Evolutionary conservation across 92 coral and sea anemone genomes (phyloP).

Genomic region (Epizoanthus fatuus): DNA sequence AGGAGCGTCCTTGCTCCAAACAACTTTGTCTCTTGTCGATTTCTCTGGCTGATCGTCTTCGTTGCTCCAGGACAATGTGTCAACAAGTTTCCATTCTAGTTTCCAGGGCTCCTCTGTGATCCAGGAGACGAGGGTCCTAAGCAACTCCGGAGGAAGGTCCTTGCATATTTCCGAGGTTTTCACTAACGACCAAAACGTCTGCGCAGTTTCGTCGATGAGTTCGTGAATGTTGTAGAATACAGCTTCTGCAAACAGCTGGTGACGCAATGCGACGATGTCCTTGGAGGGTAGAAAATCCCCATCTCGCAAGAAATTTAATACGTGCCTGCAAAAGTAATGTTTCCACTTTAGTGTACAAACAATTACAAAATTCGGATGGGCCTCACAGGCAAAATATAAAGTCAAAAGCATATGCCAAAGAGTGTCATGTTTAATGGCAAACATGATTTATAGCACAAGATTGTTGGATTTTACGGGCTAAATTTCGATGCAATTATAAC

Average conservation of each 20-base stretch:
- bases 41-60: slow-evolving; percentile 20
- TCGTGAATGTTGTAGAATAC: slow-evolving; percentile 42
- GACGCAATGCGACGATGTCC: slow-evolving; percentile 12
- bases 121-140: slow-evolving; percentile 47
- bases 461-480: too few species aligned
- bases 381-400: too few species aligned
- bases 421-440: too few species aligned
- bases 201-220: slow-evolving; percentile 36
- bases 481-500: too few species aligned
- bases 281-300: slow-evolving; percentile 33
- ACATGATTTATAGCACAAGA: too few species aligned
- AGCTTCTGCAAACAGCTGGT: slow-evolving; percentile 42
- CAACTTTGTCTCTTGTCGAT: slow-evolving; percentile 2
- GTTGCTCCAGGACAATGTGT: slow-evolving; percentile 8
- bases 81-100: slow-evolving; percentile 35
- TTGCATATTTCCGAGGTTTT: slow-evolving; percentile 32
- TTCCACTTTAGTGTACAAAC: not conserved
- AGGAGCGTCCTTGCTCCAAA: slow-evolving; percentile 15
- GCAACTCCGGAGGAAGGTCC: slow-evolving; percentile 39
- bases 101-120: slow-evolving; percentile 44
- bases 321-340: slow-evolving; percentile 19
- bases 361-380: too few species aligned
- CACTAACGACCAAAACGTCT: slow-evolving; percentile 46
- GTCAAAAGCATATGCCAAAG: too few species aligned
- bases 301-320: slow-evolving; percentile 39